Conservation (phyloP, 2,888 invertebrate species). For the Kuschelorhynchus macadamiae region DNA sequence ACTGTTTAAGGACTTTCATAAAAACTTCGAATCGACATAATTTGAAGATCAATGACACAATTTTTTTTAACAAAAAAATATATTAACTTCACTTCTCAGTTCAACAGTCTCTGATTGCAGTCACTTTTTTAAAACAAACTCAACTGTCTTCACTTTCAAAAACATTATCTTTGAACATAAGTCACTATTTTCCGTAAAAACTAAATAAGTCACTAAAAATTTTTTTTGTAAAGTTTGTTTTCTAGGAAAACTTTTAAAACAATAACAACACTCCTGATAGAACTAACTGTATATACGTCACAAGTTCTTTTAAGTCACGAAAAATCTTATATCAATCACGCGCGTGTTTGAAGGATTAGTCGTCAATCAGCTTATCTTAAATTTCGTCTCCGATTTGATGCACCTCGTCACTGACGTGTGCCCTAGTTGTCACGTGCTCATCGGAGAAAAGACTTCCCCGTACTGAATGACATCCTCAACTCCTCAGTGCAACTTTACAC, state of each 20-base stretch:
- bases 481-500: conserved; percentile 49
- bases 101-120: conserved; percentile 10
- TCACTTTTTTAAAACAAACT: not conserved
- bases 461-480: conserved; percentile 71
- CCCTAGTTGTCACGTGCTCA: conserved; percentile 69
- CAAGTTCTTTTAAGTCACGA: not conserved
- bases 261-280: not conserved
- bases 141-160: not conserved
- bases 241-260: not conserved
- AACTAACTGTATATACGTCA: conserved; percentile 12
- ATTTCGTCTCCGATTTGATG: conserved; percentile 22
- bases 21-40: too few relatives aligned
- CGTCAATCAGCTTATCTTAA: conserved; percentile 20
- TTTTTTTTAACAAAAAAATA: too few relatives aligned
- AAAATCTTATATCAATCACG: conserved; percentile 16
- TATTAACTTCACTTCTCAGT: conserved; percentile 2
- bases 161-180: not conserved
- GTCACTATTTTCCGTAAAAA: conserved; percentile 16
- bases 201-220: conserved; percentile 1
- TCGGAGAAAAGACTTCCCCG: conserved; percentile 74
- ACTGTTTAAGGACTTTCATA: too few relatives aligned
- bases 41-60: too few relatives aligned
- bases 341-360: conserved; percentile 21
- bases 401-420: conserved; percentile 31
- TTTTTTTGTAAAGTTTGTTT: conserved; percentile 6